phyloP scores from a whole-genome alignment of 1,140 invertebrate species.

The Oryctes rhinoceros region DNA sequence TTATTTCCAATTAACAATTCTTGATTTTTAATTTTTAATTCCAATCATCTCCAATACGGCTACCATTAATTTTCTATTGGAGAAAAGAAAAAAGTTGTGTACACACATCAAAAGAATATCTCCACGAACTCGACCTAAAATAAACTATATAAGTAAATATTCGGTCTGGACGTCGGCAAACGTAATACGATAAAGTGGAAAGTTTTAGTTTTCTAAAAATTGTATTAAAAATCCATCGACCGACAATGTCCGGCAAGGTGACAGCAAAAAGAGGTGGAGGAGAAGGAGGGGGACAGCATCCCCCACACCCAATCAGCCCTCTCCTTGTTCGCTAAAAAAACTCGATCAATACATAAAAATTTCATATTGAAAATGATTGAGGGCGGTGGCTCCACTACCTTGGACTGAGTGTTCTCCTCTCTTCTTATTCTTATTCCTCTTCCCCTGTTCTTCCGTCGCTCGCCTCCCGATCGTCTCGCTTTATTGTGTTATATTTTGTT shows the following conservation, averaged over 20 bases:
- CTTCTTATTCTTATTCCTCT: slow-evolving; percentile 34
- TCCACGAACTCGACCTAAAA: slow-evolving; percentile 24
- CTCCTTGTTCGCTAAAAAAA: slow-evolving; percentile 56
- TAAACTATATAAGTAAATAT: slow-evolving; percentile 37
- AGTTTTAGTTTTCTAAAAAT: slow-evolving; percentile 44
- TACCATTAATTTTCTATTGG: too few species aligned
- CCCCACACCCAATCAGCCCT: slow-evolving; percentile 51
- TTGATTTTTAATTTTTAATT: too few species aligned
- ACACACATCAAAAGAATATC: slow-evolving; percentile 17
- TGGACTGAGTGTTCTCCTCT: slow-evolving; percentile 38
- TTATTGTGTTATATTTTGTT: slow-evolving; percentile 49
- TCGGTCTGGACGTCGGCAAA: slow-evolving; percentile 30
- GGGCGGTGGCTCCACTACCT: slow-evolving; percentile 50
- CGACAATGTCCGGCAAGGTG: slow-evolving; percentile 47
- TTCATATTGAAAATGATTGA: slow-evolving; percentile 63
- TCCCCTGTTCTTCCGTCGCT: slow-evolving; percentile 38
- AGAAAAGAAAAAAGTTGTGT: not conserved
- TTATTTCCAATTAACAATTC: too few species aligned
- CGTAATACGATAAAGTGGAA: slow-evolving; percentile 35
- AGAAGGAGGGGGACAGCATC: slow-evolving; percentile 38
- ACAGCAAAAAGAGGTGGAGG: slow-evolving; percentile 43
- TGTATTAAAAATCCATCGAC: slow-evolving; percentile 46
- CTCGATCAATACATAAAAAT: slow-evolving; percentile 63
- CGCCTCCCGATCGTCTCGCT: slow-evolving; percentile 46
- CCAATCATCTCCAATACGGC: too few species aligned